These are phyloP conservation scores for Orussus abietinus DNA, from an alignment of 1,140 invertebrate species.

Conservation along the genomic window DNA sequence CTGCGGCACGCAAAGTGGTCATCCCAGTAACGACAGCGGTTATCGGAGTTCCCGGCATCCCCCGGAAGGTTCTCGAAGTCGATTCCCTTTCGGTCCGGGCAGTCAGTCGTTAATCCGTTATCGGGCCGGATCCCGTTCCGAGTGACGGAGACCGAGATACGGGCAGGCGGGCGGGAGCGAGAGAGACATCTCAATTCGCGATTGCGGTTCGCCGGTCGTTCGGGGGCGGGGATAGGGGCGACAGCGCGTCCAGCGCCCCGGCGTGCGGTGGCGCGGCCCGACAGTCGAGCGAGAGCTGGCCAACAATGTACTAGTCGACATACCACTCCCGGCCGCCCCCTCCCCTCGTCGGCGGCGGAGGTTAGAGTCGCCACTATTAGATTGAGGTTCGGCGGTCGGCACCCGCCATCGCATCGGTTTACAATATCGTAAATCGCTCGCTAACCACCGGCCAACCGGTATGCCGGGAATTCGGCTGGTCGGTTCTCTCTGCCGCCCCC, in stretches of 20 bases:
- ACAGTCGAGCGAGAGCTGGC: no score
- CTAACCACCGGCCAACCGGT: conserved; percentile 47
- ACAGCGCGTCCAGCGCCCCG: conserved; percentile 14
- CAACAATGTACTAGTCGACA: conserved; percentile 24
- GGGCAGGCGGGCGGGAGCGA: no score
- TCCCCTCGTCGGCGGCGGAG: conserved; percentile 15
- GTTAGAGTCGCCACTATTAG: conserved; percentile 45
- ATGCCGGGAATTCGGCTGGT: conserved; percentile 43
- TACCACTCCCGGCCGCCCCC: conserved; percentile 10
- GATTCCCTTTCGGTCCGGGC: no score
- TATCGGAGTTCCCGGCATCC: no score
- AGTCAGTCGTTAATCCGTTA: no score
- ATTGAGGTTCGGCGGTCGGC: conserved; percentile 38
- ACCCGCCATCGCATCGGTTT: conserved; percentile 44
- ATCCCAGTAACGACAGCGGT: no score
- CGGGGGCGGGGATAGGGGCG: conserved; percentile 11
- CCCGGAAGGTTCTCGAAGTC: no score
- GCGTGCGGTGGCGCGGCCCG: conserved; percentile 16
- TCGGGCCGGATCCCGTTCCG: no score
- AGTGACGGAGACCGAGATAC: no score
- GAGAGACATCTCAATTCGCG: no score
- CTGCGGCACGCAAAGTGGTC: no score
- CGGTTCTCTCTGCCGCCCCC: conserved; percentile 7
- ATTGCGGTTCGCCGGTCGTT: no score
- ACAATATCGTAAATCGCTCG: conserved; percentile 52